Evolutionary conservation across 2,888 invertebrate species (phyloP), one percentile per base, ranked within the genome.

Genomic region (Galerucella pusilla): DNA sequence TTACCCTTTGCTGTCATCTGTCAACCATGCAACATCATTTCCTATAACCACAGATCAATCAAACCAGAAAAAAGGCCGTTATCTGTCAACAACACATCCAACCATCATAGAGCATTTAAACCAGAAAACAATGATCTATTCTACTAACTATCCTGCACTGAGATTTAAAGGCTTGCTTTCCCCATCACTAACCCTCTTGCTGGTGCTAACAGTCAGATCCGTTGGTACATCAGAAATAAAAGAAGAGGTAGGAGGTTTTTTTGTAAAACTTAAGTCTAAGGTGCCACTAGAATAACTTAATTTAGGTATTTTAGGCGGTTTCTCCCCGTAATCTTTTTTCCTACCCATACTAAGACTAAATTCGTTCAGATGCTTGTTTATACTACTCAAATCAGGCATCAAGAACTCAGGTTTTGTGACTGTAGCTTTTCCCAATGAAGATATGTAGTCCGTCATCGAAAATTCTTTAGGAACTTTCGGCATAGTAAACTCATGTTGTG

Each of bases 241-340:
- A 10, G 85, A 84, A 9, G 76, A 75, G 12, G 78, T 73, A 45
- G 83, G 78, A 42, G 83, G 78, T 64, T 70, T 82, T 77, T 85
- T 85, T n/a, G 81, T 89, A 79, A 89, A 87, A 76, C 90, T 88
- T 14, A 90, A 86, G 77, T 91, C 89, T 75, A 89, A 84, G 65
- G 89, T 86, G n/a, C 88, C 86, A 16, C 88, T 86, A 14, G 87
- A 83, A 73, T 90, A 87, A 78, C 90, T 91, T 45, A 89, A 85
- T 85, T 92, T 92, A 5, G 90, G 87, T 66, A 92, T 87, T 85
- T 93, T 93, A 12, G 90, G 81, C 61, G 91, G 90, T 72, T 89
- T 88, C 74, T 92, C 91, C 11, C 80, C 78, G 75, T 76, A 74
- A 73, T 84, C 81, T 46, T 77, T 77, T 75, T 82, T 79, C 79